phyloP scores from a whole-genome alignment of 2,797 vertebrate genomes.

The Muscicapa comitata region DNA sequence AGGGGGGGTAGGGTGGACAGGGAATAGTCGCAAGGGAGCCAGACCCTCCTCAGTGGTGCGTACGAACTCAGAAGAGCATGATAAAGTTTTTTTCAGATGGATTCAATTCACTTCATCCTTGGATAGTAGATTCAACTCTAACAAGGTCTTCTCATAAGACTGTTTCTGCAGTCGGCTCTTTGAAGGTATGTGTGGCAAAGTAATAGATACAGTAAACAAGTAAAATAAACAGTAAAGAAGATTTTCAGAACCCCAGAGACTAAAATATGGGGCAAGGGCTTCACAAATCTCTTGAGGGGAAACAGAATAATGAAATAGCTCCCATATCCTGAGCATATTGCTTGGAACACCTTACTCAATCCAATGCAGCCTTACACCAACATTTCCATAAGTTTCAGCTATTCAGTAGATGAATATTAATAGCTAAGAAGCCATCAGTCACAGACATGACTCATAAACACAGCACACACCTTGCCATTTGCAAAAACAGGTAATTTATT shows the following conservation, averaged over 20 bases:
- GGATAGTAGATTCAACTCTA: background rate
- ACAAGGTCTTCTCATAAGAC: background rate
- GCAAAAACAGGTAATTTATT: background rate
- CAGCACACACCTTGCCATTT: background rate
- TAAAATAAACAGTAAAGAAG: background rate
- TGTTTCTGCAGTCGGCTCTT: background rate
- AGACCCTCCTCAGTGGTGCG: background rate
- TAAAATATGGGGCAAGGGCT: background rate
- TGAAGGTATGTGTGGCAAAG: background rate
- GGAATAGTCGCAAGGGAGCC: background rate
- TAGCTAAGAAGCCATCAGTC: background rate
- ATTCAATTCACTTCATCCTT: background rate
- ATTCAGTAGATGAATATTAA: background rate
- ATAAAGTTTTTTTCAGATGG: background rate
- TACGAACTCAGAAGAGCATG: background rate
- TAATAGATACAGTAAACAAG: background rate
- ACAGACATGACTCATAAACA: background rate
- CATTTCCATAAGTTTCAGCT: background rate
- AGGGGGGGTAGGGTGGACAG: rapidly evolving
- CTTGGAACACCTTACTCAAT: background rate
- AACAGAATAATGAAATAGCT: background rate
- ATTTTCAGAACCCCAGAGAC: background rate
- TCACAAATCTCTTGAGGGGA: background rate
- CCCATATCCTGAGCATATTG: background rate
- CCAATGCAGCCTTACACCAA: background rate